These are phyloP conservation scores for Habrosyne pyritoides DNA, from an alignment of 2,888 invertebrate genomes.

Conservation along the genomic window DNA sequence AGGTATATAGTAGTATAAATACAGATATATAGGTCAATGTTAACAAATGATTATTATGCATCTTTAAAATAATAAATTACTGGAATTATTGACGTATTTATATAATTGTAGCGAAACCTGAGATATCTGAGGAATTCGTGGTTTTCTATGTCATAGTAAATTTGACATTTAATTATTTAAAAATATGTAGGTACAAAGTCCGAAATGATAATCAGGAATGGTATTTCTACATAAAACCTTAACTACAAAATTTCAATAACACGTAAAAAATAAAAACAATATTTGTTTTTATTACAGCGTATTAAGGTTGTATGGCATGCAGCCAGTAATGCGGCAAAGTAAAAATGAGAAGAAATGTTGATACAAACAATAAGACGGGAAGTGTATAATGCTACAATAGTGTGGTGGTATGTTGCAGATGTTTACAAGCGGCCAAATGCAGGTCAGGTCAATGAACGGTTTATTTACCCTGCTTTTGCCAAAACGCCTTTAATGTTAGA, in stretches of 20 bases:
- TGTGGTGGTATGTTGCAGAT: conserved; percentile 20
- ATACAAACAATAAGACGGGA: background rate
- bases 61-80: background rate
- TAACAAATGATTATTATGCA: background rate
- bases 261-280: too few species aligned
- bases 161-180: too few species aligned
- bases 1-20: too few species aligned
- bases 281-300: background rate
- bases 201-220: too few species aligned
- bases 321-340: background rate
- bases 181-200: too few species aligned
- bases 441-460: conserved; percentile 45
- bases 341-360: background rate
- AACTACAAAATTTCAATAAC: too few species aligned
- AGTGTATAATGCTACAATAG: background rate
- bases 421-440: conserved; percentile 30
- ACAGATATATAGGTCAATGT: background rate
- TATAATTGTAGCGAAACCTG: too few species aligned
- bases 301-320: background rate
- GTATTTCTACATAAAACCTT: too few species aligned
- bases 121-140: too few species aligned
- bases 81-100: background rate
- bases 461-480: conserved; percentile 41
- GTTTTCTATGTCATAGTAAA: too few species aligned
- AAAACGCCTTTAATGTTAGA: conserved; percentile 27